Percentiles rank a stretch among this genome's conserved stretches.
phyloP scores from a whole-genome alignment of 2,888 invertebrate species.

The Diploptera punctata region DNA sequence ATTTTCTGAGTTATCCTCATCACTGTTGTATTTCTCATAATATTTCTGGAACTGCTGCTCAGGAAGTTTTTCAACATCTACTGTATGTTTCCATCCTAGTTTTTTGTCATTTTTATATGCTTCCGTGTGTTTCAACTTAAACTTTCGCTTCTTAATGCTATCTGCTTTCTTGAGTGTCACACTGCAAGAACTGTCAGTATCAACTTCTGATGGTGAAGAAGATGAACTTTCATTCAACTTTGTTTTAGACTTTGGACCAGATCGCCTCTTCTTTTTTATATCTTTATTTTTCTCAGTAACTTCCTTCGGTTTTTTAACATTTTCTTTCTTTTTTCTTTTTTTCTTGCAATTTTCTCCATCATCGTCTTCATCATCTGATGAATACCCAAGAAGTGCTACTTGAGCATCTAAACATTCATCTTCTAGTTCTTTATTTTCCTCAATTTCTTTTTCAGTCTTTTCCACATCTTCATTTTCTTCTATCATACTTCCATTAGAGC shows the following conservation, averaged over 20 bases:
- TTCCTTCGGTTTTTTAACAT: not conserved
- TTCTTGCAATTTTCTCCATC: not conserved
- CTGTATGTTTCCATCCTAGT: not conserved
- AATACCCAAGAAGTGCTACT: conserved; percentile 1
- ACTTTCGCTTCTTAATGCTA: not conserved
- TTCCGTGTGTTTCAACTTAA: not conserved
- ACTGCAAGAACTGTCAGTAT: not conserved
- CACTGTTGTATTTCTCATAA: not conserved
- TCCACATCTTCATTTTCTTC: conserved; percentile 44
- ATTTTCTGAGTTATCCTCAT: not conserved
- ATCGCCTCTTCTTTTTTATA: not conserved
- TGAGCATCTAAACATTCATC: not conserved
- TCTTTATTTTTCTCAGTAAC: not conserved
- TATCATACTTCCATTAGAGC: too few relatives aligned
- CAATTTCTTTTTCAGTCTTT: not conserved
- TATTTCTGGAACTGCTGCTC: conserved; percentile 1
- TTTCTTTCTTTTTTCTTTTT: not conserved
- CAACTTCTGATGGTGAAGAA: not conserved
- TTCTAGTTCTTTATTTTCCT: not conserved
- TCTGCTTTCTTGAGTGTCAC: not conserved
- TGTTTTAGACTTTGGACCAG: not conserved
- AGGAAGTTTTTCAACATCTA: not conserved
- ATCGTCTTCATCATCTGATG: conserved; percentile 16
- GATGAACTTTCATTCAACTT: not conserved
- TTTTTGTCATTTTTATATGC: conserved; percentile 1